Base-by-base conservation (phyloP, 2,888 invertebrate genomes). In the Acleris laterana region DNA sequence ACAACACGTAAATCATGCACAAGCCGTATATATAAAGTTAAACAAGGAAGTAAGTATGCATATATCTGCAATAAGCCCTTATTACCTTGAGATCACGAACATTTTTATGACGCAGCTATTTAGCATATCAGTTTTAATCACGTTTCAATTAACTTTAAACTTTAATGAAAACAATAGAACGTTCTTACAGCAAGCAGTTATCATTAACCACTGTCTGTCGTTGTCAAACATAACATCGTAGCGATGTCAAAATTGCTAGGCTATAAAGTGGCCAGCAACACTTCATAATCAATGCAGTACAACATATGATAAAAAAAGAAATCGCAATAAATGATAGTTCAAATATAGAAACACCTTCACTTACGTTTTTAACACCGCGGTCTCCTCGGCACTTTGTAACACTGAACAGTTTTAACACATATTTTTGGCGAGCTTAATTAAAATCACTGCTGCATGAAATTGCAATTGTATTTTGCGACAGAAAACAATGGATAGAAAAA, bases 401-500 rank as follows among this genome's bases (percentile, higher is more conserved):
- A 87, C 86, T 79, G 81, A 73, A 73, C 76, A 77, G 78, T 77
- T 72, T 76, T 69, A 72, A 77, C 75, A 81, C 79, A 78, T 77
- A 81, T 79, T 80, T 74, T 69, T 72, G 74, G 66, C 69, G 79
- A 82, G 77, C 79, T 78, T 75, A 76, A 78, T 72, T 79, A 78
- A 72, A 80, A 82, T 77, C 78, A 80, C 74, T 53, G 38, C 28
- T 49, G 49, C 82, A 77, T 75, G 78, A 77, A 81, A 82, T 83
- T 83, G 83, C 84, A 82, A 87, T 82, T 84, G 77, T 80, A 78
- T 72, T 74, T 79, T 78, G 80, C 85, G 87, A 87, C 88, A 88
- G 88, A 89, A 88, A 89, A 88, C 87, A 90, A 84, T 83, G 80
- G 82, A 85, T 83, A 84, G 81, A 79, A 87, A 88, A 65, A 51